Evolutionary conservation across 2,797 vertebrate species (phyloP), one percentile per base, ranked within the genome.

Genomic region (Gymnoscopelus microlampas): DNA sequence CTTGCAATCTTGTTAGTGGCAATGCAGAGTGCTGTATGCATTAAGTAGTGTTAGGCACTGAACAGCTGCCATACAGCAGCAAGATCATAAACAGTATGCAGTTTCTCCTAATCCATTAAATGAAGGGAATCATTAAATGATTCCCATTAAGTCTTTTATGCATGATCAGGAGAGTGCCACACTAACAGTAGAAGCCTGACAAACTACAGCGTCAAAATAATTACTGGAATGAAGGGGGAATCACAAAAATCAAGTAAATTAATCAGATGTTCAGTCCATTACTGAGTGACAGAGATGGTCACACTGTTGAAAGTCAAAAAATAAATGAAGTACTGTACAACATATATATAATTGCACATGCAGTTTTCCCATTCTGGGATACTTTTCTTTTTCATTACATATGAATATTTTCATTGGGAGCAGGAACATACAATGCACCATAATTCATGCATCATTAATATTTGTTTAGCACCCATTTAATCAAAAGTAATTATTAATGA

Each of bases 111-210:
- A 70, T 70, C 67, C 53, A 35, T 24, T 55, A 55, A 70, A 60
- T 75, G 13, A 54, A 47, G 55, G 50, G 32, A 35, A 35, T 39
- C 39, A 39, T 9, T 7, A 39, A 39, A 39, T 74, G 49, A 75
- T 65, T 65, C 60, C 60, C 53, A 35, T 11, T 39, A 58, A 53
- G 35, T 39, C 59, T 29, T 53, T 70, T 60, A 70, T 35, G 26
- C 44, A 64, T 23, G 49, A 66, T 72, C 19, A 49, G 51, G 54
- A 50, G 47, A 57, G 35, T 24, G 53, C 53, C 53, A 49, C 23
- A 35, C 39, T 44, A 8, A 44, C 1, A 44, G 39, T 35, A 44
- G 51, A 60, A 14, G 53, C 23, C 32, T 68, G 32, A 39, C 5
- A 7, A 47, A 39, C 23, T 24, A 24, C 53, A 29, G 7, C 35